These are phyloP conservation scores for Alcedo atthis DNA, from an alignment of 2,797 vertebrate genomes.

Conservation along the genomic window DNA sequence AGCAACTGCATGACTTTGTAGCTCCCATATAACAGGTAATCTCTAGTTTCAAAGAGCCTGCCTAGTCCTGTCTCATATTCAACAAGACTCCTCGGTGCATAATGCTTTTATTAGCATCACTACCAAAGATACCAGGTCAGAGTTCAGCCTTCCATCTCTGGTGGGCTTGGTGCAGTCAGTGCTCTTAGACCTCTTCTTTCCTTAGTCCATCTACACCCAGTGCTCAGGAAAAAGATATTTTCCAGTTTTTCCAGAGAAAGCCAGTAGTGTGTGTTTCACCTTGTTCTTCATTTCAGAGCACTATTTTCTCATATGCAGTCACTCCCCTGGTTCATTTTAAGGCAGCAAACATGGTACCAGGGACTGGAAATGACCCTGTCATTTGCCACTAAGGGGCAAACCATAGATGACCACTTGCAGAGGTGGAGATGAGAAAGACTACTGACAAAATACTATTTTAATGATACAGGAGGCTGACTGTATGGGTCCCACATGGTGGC, in stretches of 20 bases:
- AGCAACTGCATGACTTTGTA: neutral
- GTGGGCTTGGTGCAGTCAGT: neutral
- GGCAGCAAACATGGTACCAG: neutral
- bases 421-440: neutral
- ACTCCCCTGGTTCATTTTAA: neutral
- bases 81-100: neutral
- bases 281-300: neutral
- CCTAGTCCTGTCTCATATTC: neutral
- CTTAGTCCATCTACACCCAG: neutral
- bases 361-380: neutral
- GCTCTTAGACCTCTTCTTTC: neutral
- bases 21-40: neutral
- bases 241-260: neutral
- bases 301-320: neutral
- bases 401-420: neutral
- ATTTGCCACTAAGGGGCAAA: neutral
- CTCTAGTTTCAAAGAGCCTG: neutral
- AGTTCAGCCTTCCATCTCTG: neutral
- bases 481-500: fast-evolving
- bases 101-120: neutral
- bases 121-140: neutral
- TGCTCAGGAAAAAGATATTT: neutral
- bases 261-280: neutral
- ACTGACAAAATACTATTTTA: neutral
- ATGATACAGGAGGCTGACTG: neutral